phyloP scores from a whole-genome alignment of 2,113 vertebrate genomes.

The Anser cygnoides region DNA sequence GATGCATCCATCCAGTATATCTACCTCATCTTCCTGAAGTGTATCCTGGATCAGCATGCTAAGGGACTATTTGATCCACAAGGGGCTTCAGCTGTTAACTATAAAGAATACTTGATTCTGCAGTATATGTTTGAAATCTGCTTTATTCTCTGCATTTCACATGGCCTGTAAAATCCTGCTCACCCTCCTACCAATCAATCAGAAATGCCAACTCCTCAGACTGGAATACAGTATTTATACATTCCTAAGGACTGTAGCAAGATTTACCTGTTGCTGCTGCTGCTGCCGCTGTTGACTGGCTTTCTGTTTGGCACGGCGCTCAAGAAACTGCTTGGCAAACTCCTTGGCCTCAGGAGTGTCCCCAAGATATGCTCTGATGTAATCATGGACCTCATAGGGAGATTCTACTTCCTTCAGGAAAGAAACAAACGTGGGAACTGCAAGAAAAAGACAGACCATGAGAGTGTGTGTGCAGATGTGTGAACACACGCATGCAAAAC shows the following conservation, averaged over 20 bases:
- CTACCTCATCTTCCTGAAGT: neutral
- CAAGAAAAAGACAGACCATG: slow-evolving; percentile 54
- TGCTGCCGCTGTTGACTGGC: slow-evolving; percentile 87
- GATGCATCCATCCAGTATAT: neutral
- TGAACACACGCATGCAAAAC: neutral
- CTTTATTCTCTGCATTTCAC: neutral
- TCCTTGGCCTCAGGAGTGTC: slow-evolving; percentile 98
- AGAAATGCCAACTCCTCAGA: neutral
- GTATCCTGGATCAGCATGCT: neutral
- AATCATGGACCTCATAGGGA: slow-evolving; percentile 97
- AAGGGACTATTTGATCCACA: neutral
- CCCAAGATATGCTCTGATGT: slow-evolving; percentile 95
- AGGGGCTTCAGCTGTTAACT: neutral
- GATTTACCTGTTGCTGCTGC: slow-evolving; percentile 76
- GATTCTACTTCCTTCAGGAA: slow-evolving; percentile 99
- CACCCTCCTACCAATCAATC: neutral
- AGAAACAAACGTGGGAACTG: slow-evolving; percentile 98
- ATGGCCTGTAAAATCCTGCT: neutral
- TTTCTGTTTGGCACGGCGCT: slow-evolving; percentile 99
- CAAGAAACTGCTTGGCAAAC: slow-evolving; percentile 99
- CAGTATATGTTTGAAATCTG: neutral
- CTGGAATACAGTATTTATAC: rapidly evolving
- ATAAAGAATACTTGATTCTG: neutral
- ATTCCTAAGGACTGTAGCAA: rapidly evolving
- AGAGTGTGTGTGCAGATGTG: neutral